Base-by-base conservation (phyloP, 2,888 invertebrate genomes). In the Tiphia femorata region DNA sequence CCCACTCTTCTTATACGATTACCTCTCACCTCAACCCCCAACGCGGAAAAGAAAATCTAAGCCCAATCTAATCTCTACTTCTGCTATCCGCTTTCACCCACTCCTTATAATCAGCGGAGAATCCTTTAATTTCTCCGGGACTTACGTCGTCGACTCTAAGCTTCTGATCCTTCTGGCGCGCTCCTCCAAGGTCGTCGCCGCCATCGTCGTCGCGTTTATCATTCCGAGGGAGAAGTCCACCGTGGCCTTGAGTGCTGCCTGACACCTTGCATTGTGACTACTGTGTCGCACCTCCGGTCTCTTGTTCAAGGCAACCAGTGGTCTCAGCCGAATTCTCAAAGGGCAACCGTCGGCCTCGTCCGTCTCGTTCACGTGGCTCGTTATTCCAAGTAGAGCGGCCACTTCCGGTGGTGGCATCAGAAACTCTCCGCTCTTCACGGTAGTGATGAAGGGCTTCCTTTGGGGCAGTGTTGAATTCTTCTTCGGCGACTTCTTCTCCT, bases 341-440 rank as follows among this genome's bases (percentile, higher is more conserved):
- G 70, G 58, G 5, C 65, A 70, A 2, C 49, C 44, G 3, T 71
- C 70, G n/a, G 38, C 58, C 6, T 72, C 64, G 1, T 73, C 73
- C 17, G 48, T 51, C 5, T 53, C 65, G n/a, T 57, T 58, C 2
- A 41, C 38, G 38, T 62, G 58, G 0, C 70, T 65, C n/a, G 85
- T 83, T 52, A 91, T 85, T 0, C 90, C 90, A 16, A 91, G 84
- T n/a, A 90, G 84, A 4, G 84, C 82, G 5, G 92, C 91, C 37
- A 90, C 84, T 75, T 89, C 89, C n/a, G 90, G 89, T 0, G 93
- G 92, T 3, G 94, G 94, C 75, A 91, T 89, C 63, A 94, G 84
- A 79, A 94, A 94, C 72, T 90, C 89, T 2, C 94, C 94, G 47
- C 88, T 89, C 70, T 90, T 91, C 37, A 94, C 94, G 0, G 93